Conservation (phyloP, 2,888 invertebrate species). For the Laspeyria flexula region DNA sequence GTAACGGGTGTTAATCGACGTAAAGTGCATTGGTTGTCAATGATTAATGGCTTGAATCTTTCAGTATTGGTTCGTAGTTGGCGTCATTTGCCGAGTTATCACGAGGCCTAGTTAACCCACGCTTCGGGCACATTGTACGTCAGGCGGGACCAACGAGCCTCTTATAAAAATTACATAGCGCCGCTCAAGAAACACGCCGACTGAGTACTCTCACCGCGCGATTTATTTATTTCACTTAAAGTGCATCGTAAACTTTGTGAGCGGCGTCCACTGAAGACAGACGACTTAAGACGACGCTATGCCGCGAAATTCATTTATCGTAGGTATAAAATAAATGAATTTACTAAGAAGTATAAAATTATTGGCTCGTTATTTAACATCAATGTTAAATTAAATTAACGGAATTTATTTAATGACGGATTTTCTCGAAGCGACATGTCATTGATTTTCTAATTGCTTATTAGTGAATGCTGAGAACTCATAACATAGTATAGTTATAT, state of each 20-base stretch:
- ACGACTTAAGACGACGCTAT: constrained; percentile 18
- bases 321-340: constrained; percentile 33
- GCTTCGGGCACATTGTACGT: constrained; percentile 61
- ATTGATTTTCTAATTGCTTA: constrained; percentile 4
- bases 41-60: background rate
- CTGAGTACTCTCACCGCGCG: constrained; percentile 54
- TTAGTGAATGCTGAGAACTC: background rate
- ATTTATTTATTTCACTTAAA: constrained; percentile 82
- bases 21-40: too few relatives aligned
- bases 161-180: constrained; percentile 69
- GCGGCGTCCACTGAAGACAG: constrained; percentile 31
- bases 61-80: constrained; percentile 7
- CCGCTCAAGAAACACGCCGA: constrained; percentile 34
- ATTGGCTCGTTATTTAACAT: constrained; percentile 30
- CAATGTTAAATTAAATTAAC: constrained; percentile 8
- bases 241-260: constrained; percentile 63
- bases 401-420: constrained; percentile 9
- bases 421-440: constrained; percentile 7
- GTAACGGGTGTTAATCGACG: too few relatives aligned
- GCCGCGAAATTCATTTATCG: constrained; percentile 43
- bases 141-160: constrained; percentile 60
- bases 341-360: constrained; percentile 43
- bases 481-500: background rate
- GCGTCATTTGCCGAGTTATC: constrained; percentile 24
- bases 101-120: constrained; percentile 37